Conservation (phyloP, 1,140 invertebrate species). For the Drosophila kepulauana region DNA sequence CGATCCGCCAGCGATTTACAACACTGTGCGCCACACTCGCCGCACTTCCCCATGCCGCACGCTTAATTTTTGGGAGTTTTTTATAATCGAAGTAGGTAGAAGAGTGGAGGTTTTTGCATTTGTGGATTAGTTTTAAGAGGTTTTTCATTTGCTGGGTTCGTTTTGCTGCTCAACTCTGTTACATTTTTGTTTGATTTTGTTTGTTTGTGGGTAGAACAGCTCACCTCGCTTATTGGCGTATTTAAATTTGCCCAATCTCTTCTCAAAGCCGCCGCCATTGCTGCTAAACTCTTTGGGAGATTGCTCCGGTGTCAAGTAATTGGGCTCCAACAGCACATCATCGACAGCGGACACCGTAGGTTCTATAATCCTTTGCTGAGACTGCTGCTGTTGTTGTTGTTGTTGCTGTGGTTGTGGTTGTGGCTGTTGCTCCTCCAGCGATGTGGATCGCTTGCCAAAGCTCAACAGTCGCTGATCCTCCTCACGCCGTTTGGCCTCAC, state of each 20-base stretch:
- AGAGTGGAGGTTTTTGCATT: slow-evolving; percentile 19
- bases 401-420: background rate
- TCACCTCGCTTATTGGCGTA: slow-evolving; percentile 86
- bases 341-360: background rate
- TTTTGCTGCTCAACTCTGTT: background rate
- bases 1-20: slow-evolving; percentile 45
- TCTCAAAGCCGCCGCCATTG: slow-evolving; percentile 67
- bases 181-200: slow-evolving; percentile 7
- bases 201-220: slow-evolving; percentile 58
- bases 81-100: slow-evolving; percentile 4
- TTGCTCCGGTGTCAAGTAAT: slow-evolving; percentile 68
- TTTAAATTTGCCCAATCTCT: slow-evolving; percentile 85
- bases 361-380: background rate
- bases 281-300: slow-evolving; percentile 76
- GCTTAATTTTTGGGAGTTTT: background rate
- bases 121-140: slow-evolving; percentile 26
- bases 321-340: slow-evolving; percentile 16
- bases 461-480: slow-evolving; percentile 72
- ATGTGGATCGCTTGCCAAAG: slow-evolving; percentile 67
- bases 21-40: slow-evolving; percentile 32
- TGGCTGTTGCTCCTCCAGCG: slow-evolving; percentile 44
- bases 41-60: slow-evolving; percentile 42
- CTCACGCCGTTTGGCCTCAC: slow-evolving; percentile 69
- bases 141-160: background rate
- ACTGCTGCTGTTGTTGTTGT: background rate